Evolutionary conservation across 2,797 vertebrate genomes (phyloP).

Genomic region (Sciaenops ocellatus): DNA sequence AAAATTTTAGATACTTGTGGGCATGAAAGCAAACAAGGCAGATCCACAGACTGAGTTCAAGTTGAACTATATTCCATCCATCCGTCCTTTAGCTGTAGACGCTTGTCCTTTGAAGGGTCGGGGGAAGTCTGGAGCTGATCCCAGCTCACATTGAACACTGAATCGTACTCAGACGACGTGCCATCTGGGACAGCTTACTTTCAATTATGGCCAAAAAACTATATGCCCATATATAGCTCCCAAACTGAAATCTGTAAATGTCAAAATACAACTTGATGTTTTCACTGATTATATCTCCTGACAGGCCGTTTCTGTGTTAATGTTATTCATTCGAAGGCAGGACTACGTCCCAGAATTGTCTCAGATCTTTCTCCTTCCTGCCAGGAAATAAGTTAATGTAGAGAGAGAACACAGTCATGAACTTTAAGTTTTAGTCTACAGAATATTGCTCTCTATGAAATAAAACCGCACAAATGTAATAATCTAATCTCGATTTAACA

Average conservation of each 20-base stretch:
- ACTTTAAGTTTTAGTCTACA: background rate
- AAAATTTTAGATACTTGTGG: background rate
- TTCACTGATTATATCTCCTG: slow-evolving; percentile 7
- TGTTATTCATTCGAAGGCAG: background rate
- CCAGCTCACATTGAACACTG: background rate
- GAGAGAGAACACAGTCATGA: background rate
- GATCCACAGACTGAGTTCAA: too few relatives aligned
- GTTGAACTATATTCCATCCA: background rate
- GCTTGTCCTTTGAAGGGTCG: background rate
- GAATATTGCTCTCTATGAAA: slow-evolving; percentile 8
- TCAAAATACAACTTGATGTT: slow-evolving; percentile 13
- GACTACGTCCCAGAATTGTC: background rate
- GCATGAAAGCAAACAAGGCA: too few relatives aligned
- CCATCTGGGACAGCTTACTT: background rate
- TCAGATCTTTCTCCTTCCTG: background rate
- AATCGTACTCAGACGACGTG: background rate
- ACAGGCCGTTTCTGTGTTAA: slow-evolving; percentile 7
- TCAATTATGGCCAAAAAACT: background rate
- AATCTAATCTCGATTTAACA: background rate
- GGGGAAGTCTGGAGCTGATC: background rate
- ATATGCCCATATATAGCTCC: background rate
- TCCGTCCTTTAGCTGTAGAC: background rate
- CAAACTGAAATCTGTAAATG: background rate
- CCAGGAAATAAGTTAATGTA: background rate
- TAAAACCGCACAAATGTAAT: slow-evolving; percentile 12